Evolutionary conservation across 2,888 invertebrate genomes (phyloP), one percentile per base, ranked within the genome.

Genomic region (Thelaira solivaga): DNA sequence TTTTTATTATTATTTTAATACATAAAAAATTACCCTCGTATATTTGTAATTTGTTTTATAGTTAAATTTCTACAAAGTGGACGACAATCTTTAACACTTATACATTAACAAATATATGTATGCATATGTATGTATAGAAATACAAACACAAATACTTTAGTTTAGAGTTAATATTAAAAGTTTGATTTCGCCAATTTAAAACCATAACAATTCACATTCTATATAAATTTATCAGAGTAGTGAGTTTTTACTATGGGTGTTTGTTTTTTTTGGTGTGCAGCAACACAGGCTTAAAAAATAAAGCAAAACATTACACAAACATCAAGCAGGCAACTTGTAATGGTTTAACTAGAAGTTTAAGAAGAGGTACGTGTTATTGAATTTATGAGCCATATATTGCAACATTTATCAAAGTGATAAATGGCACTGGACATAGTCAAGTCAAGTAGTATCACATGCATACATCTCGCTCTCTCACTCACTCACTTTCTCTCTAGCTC

Each of bases 341-440:
- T 65, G 49, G 31, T 43, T 31, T 45, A 55, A 72, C 53, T 71
- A 72, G 55, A 64, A 45, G 62, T 64, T 31, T 57, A 68, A 67
- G 57, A 68, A 78, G 69, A 80, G 75, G 75, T 76, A 81, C 80
- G 76, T 80, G 80, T 81, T 80, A 80, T 81, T 81, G 80, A 77
- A 81, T 80, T 81, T 82, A 82, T 82, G 81, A 80, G 79, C 71
- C 65, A 76, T 72, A 74, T 76, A 68, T 79, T 81, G 77, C 79
- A 76, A 78, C 81, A 82, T 82, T 82, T 82, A 82, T 82, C 82
- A 82, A 82, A 81, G 82, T 82, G 82, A 82, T 81, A 81, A 82
- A 81, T 82, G 81, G 73, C 72, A 76, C 79, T 73, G 78, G 74
- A 78, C 78, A 78, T 74, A 62, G 78, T 78, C 78, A 78, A 78